phyloP scores from a whole-genome alignment of 2,888 invertebrate genomes.

The Mimachlamys varia region DNA sequence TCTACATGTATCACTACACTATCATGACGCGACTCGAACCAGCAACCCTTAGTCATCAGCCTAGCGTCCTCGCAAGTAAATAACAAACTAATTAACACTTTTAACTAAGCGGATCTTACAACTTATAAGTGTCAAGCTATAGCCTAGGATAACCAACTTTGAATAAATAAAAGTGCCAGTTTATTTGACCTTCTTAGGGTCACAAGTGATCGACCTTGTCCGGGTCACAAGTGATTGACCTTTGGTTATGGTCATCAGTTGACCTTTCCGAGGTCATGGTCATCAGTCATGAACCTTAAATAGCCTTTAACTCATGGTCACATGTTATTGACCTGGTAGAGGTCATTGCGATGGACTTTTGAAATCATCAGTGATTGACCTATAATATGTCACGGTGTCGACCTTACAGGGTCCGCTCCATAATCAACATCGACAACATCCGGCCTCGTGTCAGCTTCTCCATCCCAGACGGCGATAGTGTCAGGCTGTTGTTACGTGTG shows the following conservation, averaged over 20 bases:
- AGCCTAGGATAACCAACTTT: too few species aligned
- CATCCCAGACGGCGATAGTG: background rate
- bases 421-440: background rate
- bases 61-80: too few species aligned
- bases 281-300: too few species aligned
- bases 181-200: background rate
- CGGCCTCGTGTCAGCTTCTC: background rate
- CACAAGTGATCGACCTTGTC: background rate
- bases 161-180: too few species aligned
- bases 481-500: slow-evolving; percentile 20
- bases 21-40: too few species aligned
- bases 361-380: background rate
- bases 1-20: too few species aligned
- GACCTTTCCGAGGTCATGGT: background rate
- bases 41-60: too few species aligned
- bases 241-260: background rate
- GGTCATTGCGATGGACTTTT: background rate
- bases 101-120: too few species aligned
- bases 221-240: background rate
- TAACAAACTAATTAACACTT: too few species aligned
- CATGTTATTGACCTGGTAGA: background rate
- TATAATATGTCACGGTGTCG: background rate
- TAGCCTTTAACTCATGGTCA: background rate
- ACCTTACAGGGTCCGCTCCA: background rate
- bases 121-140: too few species aligned